phyloP scores from a whole-genome alignment of 2,113 vertebrate genomes.

The Picathartes gymnocephalus region DNA sequence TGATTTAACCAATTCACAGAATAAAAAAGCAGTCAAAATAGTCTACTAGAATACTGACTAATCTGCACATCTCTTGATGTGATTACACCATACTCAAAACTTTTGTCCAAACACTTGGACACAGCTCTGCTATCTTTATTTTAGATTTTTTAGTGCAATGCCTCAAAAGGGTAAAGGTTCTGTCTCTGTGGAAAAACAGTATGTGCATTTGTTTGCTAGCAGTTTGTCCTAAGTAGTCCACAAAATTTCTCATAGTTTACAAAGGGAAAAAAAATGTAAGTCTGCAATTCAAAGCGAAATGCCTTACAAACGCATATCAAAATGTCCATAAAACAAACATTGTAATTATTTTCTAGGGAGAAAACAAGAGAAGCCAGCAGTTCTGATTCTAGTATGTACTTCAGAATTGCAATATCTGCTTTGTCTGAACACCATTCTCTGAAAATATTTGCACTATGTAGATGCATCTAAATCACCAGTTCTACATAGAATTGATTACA shows the following conservation, averaged over 20 bases:
- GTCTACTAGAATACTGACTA: not conserved
- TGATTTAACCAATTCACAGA: not conserved
- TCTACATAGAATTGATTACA: not conserved
- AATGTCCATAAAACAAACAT: not conserved
- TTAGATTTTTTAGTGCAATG: not conserved
- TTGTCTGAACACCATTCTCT: not conserved
- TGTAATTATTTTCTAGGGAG: not conserved
- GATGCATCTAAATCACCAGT: not conserved
- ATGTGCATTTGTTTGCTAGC: not conserved
- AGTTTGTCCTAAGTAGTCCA: not conserved
- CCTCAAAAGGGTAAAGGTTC: not conserved
- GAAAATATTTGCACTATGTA: not conserved
- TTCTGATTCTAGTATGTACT: not conserved
- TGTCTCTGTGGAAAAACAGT: not conserved
- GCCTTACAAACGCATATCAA: not conserved
- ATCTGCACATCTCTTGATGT: not conserved
- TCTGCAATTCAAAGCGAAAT: not conserved
- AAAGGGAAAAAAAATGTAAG: not conserved
- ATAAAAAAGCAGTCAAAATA: not conserved
- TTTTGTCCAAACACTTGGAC: not conserved
- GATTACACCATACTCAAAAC: not conserved
- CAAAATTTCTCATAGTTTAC: not conserved
- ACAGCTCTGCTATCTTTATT: not conserved
- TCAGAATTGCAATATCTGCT: not conserved
- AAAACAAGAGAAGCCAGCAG: not conserved